phyloP scores from a whole-genome alignment of 2,888 invertebrate species.

The Netelia melanura region DNA sequence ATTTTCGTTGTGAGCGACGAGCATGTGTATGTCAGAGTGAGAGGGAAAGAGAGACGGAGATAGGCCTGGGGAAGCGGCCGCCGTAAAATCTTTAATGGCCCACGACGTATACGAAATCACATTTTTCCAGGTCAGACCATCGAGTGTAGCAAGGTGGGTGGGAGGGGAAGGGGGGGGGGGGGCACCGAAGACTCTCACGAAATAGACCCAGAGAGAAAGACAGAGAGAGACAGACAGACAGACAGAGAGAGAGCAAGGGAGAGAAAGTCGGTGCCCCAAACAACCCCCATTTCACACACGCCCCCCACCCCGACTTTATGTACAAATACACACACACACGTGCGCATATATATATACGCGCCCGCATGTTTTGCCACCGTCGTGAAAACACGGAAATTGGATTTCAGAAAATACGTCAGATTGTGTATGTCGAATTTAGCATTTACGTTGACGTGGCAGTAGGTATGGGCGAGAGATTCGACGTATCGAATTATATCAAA shows the following conservation, averaged over 20 bases:
- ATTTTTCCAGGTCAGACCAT: constrained; percentile 56
- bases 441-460: constrained; percentile 20
- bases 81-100: constrained; percentile 70
- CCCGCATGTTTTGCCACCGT: constrained; percentile 10
- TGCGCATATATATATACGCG: not conserved
- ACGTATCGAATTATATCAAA: not conserved
- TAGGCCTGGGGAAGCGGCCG: constrained; percentile 49
- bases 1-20: constrained; percentile 63
- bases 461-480: not conserved
- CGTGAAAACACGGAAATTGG: constrained; percentile 62
- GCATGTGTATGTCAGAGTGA: not conserved
- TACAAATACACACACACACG: not conserved
- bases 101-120: constrained; percentile 65
- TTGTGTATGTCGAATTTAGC: constrained; percentile 59
- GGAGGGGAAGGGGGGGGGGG: not conserved
- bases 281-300: constrained; percentile 12
- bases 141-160: not conserved
- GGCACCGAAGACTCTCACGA: constrained; percentile 31
- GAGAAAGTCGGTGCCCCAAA: not conserved
- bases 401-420: constrained; percentile 66
- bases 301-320: not conserved
- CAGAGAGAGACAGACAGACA: not conserved
- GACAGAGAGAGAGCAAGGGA: not conserved
- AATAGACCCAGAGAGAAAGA: constrained; percentile 27
- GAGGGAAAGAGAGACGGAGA: constrained; percentile 2